A percentile compares a stretch with the other conserved stretches of the same genome.
Evolutionary conservation across 2,797 vertebrate species (phyloP).

Genomic region (Anomalospiza imberbis): DNA sequence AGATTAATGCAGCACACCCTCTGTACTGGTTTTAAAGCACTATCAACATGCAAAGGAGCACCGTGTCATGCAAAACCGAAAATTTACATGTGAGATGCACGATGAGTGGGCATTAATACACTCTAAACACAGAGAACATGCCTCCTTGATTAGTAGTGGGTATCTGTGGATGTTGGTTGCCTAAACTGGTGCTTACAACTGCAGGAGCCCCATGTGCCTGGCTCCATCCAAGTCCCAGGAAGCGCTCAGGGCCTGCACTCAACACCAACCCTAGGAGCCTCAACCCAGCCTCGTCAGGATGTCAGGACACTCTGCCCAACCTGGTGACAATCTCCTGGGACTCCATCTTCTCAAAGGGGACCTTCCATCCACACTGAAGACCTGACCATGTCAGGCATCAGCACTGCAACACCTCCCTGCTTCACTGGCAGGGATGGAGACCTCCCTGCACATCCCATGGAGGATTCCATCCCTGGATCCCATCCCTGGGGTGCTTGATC

Average conservation of each 20-base stretch:
- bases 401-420: not conserved
- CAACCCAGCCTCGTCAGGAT: not conserved
- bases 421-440: not conserved
- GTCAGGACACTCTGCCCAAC: not conserved
- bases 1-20: conserved; percentile 57
- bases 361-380: not conserved
- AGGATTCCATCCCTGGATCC: not conserved
- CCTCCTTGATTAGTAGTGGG: conserved; percentile 61
- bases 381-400: not conserved
- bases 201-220: fast-evolving
- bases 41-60: conserved; percentile 70
- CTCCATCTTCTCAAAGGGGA: not conserved
- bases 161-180: conserved; percentile 5
- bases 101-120: conserved; percentile 64
- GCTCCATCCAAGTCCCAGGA: not conserved
- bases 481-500: not conserved
- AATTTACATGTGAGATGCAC: conserved; percentile 26
- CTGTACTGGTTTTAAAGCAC: conserved; percentile 63
- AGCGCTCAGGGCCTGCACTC: not conserved
- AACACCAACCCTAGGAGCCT: not conserved
- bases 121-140: conserved; percentile 56
- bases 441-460: not conserved
- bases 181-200: not conserved
- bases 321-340: not conserved
- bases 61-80: conserved; percentile 62